A percentile compares a stretch with the other conserved stretches of the same genome.
Conservation (phyloP, 1,140 invertebrate species). For the Drosophila ogumai region DNA sequence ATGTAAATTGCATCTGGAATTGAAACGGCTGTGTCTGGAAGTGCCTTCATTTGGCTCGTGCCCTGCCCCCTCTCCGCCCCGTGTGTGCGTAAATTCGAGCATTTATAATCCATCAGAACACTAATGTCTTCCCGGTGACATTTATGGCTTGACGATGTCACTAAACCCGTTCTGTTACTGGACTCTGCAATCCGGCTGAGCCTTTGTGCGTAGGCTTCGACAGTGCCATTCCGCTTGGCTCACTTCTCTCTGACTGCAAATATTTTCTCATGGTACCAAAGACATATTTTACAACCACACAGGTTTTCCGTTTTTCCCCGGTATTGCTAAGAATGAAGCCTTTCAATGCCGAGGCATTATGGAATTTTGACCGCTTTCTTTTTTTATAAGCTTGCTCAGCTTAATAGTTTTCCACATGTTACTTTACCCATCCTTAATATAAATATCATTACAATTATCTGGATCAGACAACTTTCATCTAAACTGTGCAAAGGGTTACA, state of each 20-base stretch:
- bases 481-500: too few relatives aligned
- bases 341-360: slow-evolving; percentile 40
- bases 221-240: slow-evolving; percentile 18
- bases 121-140: slow-evolving; percentile 45
- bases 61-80: slow-evolving; percentile 8
- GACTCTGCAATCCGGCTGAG: background rate
- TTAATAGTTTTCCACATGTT: background rate
- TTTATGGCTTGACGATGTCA: slow-evolving; percentile 41
- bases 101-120: slow-evolving; percentile 57
- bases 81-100: slow-evolving; percentile 7
- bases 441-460: too few relatives aligned
- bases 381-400: too few relatives aligned
- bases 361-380: background rate
- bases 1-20: slow-evolving; percentile 76
- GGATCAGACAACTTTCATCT: too few relatives aligned
- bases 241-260: slow-evolving; percentile 25
- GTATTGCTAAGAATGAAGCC: slow-evolving; percentile 57
- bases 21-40: slow-evolving; percentile 53
- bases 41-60: slow-evolving; percentile 61
- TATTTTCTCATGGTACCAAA: slow-evolving; percentile 57
- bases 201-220: slow-evolving; percentile 32
- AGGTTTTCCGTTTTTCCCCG: slow-evolving; percentile 44
- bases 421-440: background rate
- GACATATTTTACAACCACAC: slow-evolving; percentile 58
- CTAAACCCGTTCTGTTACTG: slow-evolving; percentile 17